A percentile compares a stretch with the other conserved stretches of the same genome.
Evolutionary conservation across 92 coral and sea anemone genomes (phyloP).

Genomic region (Muricea muricata): DNA sequence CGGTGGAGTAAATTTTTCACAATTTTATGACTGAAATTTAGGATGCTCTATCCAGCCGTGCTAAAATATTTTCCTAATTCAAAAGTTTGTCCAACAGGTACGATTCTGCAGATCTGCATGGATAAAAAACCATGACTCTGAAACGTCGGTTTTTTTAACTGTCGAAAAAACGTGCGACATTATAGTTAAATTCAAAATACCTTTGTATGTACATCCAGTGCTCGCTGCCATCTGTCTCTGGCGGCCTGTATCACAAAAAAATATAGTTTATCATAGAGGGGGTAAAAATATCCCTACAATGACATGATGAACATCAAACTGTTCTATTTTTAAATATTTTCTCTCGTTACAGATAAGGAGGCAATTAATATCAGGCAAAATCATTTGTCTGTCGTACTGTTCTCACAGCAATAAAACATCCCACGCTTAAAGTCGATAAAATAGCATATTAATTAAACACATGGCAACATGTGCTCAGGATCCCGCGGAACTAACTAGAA

Average conservation of each 20-base stretch:
- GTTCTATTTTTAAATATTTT: not conserved
- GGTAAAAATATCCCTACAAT: no score
- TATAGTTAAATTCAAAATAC: no score
- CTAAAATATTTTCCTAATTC: no score
- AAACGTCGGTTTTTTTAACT: no score
- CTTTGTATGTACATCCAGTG: constrained; percentile 87
- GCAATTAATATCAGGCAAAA: not conserved
- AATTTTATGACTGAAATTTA: no score
- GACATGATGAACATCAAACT: not conserved
- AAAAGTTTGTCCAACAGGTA: no score
- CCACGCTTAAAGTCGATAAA: not conserved
- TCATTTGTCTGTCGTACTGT: not conserved
- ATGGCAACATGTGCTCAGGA: not conserved
- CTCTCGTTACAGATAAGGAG: not conserved
- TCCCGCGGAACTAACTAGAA: not conserved
- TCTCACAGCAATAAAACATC: not conserved
- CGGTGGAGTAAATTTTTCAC: no score
- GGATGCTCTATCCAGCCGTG: no score
- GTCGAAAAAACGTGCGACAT: no score
- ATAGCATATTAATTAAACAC: not conserved
- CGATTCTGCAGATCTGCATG: no score
- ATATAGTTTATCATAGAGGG: no score
- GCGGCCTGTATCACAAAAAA: constrained; percentile 68
- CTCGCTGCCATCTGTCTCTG: constrained; percentile 93
- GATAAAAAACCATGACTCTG: not conserved